Conservation (phyloP, 2,797 vertebrate species). For the Coilia nasus region DNA sequence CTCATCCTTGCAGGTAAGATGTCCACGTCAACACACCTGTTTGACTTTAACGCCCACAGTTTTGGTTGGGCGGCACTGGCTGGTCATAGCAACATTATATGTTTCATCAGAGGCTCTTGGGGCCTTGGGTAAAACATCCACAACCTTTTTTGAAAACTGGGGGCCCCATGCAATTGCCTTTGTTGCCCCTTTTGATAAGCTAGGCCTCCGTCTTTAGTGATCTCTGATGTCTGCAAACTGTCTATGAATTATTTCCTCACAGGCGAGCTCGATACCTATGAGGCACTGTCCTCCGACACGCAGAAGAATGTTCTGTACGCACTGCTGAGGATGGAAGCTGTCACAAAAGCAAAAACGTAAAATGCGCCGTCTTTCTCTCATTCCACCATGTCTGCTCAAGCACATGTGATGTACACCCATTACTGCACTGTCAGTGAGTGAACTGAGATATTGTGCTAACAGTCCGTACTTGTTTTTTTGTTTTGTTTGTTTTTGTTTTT, state of each 20-base stretch:
- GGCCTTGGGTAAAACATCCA: no score
- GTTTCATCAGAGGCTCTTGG: no score
- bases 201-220: not conserved
- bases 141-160: no score
- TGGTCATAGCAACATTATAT: no score
- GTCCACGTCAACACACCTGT: not conserved
- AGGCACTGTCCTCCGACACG: slow-evolving; percentile 86
- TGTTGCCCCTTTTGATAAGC: not conserved
- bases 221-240: not conserved
- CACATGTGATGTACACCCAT: slow-evolving; percentile 42
- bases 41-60: no score
- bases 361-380: slow-evolving; percentile 47
- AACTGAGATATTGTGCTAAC: slow-evolving; percentile 19
- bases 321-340: slow-evolving; percentile 76
- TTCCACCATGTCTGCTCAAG: slow-evolving; percentile 54
- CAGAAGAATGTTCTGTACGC: slow-evolving; percentile 87
- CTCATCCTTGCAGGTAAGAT: slow-evolving; percentile 84
- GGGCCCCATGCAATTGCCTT: no score
- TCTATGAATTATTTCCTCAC: not conserved
- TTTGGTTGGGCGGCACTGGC: no score
- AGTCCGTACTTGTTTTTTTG: slow-evolving; percentile 40
- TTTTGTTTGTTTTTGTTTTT: no score
- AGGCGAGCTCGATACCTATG: slow-evolving; percentile 83
- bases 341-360: slow-evolving; percentile 82
- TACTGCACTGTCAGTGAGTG: not conserved